Base-by-base conservation (phyloP, 2,797 vertebrate genomes). In the Dallia pectoralis region DNA sequence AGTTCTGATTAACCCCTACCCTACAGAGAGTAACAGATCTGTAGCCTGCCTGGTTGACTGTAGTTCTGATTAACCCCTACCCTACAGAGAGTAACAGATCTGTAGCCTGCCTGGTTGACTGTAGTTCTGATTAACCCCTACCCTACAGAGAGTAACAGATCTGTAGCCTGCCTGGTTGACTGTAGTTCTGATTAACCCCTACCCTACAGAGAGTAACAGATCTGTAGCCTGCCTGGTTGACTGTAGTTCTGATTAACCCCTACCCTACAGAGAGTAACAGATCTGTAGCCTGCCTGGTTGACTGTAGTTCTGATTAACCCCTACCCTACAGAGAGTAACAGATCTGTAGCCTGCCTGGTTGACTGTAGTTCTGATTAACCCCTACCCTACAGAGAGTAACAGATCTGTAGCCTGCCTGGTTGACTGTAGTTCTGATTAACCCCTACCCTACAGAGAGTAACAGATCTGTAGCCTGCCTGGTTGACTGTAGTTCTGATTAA, bases 41-140 rank as follows among this genome's bases (percentile, higher is more conserved):
- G 72, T 87, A 97, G 77, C 96, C 97, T 0, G 97, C 97, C 0
- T 98, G 97, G 96, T 97, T 96, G n/a, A n/a, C n/a, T n/a, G n/a
- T n/a, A n/a, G n/a, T n/a, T n/a, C 22, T 47, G 1, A 22, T 8
- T 3, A 12, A 44, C 36, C 44, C n/a, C 56, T 62, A 27, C 29
- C 48, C 65, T 76, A 2, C 87, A 99, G 97, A 94, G 93, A 82
- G 94, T 98, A 76, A 93, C 93, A 1, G 95, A 95, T 83, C 91
- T 99, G 72, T 87, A 97, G 77, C 96, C 97, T 0, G 97, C 97
- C 0, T 98, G 97, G 96, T 97, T 96, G n/a, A n/a, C n/a, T n/a
- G n/a, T n/a, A n/a, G n/a, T n/a, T n/a, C 22, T 47, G 1, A 22
- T 8, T 3, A 12, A 44, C 36, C 44, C n/a, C 56, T 62, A 27